Percentiles rank a stretch among this genome's conserved stretches.
These are phyloP conservation scores for Onchidella celtica DNA, from an alignment of 2,888 invertebrate species.

Conservation along the genomic window DNA sequence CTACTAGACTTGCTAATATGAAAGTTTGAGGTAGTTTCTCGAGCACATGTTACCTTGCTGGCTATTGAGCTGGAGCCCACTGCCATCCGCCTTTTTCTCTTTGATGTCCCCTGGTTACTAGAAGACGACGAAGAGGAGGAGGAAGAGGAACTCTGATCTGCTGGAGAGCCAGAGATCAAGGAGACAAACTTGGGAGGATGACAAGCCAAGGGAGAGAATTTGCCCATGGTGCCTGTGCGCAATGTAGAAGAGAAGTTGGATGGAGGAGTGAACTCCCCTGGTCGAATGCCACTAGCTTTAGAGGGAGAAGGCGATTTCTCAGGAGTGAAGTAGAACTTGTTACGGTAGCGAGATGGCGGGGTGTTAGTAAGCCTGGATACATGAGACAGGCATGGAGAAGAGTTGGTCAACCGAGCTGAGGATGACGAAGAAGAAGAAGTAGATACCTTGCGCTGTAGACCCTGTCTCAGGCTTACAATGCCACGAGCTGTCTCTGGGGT, in stretches of 20 bases:
- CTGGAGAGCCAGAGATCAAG: neutral
- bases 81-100: conserved; percentile 20
- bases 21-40: conserved; percentile 24
- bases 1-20: conserved; percentile 23
- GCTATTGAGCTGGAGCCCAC: neutral
- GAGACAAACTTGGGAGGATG: conserved; percentile 17
- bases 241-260: conserved; percentile 33
- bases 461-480: conserved; percentile 63
- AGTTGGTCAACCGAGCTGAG: conserved; percentile 31
- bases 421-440: conserved; percentile 46
- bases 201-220: conserved; percentile 43
- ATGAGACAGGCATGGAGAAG: conserved; percentile 27
- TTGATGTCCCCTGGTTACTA: neutral
- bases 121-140: conserved; percentile 35
- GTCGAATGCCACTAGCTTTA: conserved; percentile 48
- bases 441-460: conserved; percentile 57
- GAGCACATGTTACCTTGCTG: conserved; percentile 39
- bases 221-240: conserved; percentile 24
- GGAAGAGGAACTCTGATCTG: conserved; percentile 17
- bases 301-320: conserved; percentile 56
- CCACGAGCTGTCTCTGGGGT: conserved; percentile 75
- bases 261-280: conserved; percentile 54
- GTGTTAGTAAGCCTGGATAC: conserved; percentile 47
- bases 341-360: conserved; percentile 54
- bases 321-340: conserved; percentile 55